Conservation (phyloP, 2,888 invertebrate species). For the Panzeria rudis region DNA sequence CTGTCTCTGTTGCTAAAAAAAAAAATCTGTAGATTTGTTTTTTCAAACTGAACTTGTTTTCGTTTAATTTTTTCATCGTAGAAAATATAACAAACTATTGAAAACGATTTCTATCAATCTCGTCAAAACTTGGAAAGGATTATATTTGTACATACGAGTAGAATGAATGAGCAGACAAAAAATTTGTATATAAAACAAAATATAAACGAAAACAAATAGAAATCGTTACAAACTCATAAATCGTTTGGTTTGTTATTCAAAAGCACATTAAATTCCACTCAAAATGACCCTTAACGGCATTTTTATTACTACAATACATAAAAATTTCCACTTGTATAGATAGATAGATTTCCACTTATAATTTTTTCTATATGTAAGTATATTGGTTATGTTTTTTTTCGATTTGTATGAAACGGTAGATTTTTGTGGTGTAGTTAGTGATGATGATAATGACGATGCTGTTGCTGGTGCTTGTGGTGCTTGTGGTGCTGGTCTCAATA, state of each 20-base stretch:
- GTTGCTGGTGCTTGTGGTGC: background rate
- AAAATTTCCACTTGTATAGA: slow-evolving; percentile 27
- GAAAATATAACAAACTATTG: slow-evolving; percentile 30
- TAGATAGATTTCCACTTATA: slow-evolving; percentile 17
- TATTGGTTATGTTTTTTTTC: background rate
- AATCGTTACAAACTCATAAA: slow-evolving; percentile 73
- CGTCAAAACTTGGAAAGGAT: slow-evolving; percentile 55
- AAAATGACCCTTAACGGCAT: slow-evolving; percentile 68
- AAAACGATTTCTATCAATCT: slow-evolving; percentile 67
- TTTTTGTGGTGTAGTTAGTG: slow-evolving; percentile 11
- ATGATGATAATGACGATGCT: slow-evolving; percentile 10
- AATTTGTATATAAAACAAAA: background rate
- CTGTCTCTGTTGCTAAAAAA: slow-evolving; percentile 19
- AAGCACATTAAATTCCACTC: slow-evolving; percentile 71
- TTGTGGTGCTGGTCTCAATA: slow-evolving; percentile 40
- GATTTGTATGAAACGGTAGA: slow-evolving; percentile 21
- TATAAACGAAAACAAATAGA: slow-evolving; percentile 60
- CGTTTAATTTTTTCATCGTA: slow-evolving; percentile 29
- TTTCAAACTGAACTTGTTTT: slow-evolving; percentile 23
- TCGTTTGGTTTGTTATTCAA: slow-evolving; percentile 68
- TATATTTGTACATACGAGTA: slow-evolving; percentile 28
- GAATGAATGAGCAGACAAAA: slow-evolving; percentile 23
- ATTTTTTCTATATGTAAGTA: background rate
- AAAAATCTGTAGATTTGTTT: slow-evolving; percentile 24
- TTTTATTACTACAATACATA: slow-evolving; percentile 63